Percentiles rank a stretch among this genome's conserved stretches.
Conservation (phyloP, 2,888 invertebrate genomes). For the Mayetiola destructor region DNA sequence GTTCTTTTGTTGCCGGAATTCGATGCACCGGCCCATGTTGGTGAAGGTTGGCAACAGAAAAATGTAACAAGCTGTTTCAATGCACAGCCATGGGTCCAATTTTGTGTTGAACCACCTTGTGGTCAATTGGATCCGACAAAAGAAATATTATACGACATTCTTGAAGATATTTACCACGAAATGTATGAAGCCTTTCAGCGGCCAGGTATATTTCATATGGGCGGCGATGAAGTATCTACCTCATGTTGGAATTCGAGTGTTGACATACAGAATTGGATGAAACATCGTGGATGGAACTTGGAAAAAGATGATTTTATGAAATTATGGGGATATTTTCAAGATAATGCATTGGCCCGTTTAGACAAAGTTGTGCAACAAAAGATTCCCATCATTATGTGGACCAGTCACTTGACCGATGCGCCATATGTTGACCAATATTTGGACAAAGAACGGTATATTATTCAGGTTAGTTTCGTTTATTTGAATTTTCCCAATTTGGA, state of each 20-base stretch:
- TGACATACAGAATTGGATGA: constrained; percentile 55
- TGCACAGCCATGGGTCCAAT: constrained; percentile 56
- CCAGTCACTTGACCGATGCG: constrained; percentile 58
- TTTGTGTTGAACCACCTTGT: constrained; percentile 72
- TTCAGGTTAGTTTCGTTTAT: constrained; percentile 42
- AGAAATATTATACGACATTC: constrained; percentile 50
- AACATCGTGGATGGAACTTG: constrained; percentile 45
- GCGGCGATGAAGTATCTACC: constrained; percentile 60
- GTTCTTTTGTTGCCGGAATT: constrained; percentile 82
- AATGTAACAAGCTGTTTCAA: constrained; percentile 52
- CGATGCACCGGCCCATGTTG: constrained; percentile 82
- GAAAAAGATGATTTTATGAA: constrained; percentile 45
- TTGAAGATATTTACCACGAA: constrained; percentile 58
- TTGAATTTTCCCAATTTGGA: neutral
- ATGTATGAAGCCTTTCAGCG: constrained; percentile 41
- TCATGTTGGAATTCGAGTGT: constrained; percentile 63
- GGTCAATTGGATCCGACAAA: constrained; percentile 67
- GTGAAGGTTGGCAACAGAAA: constrained; percentile 69
- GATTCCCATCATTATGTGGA: constrained; percentile 61
- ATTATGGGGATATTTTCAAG: constrained; percentile 63
- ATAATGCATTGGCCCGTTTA: constrained; percentile 27
- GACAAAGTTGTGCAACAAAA: constrained; percentile 35
- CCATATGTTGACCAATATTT: constrained; percentile 49
- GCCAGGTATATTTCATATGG: constrained; percentile 76
- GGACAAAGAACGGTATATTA: constrained; percentile 59